Conservation (phyloP, 2,888 invertebrate genomes). For the Pristionchus entomophagus region DNA sequence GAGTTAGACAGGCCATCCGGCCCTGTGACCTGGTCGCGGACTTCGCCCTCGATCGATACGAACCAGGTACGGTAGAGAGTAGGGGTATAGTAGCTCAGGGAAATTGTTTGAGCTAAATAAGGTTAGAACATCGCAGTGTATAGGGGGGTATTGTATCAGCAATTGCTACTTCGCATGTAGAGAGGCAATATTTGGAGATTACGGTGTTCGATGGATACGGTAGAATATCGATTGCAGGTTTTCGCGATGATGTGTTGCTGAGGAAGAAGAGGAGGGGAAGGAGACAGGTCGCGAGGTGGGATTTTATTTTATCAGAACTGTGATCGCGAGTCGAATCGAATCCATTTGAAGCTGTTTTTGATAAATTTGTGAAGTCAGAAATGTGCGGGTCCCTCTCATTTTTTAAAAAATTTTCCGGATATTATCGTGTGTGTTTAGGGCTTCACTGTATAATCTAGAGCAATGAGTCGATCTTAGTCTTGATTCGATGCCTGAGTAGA, state of each 20-base stretch:
- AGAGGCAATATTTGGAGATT: too few species aligned
- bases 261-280: conserved; percentile 21
- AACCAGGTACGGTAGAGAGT: conserved; percentile 9
- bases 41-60: conserved; percentile 34
- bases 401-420: too few species aligned
- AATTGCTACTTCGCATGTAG: too few species aligned
- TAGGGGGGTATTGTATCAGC: not conserved
- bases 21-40: conserved; percentile 4
- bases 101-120: not conserved
- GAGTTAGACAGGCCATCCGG: not conserved
- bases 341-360: too few species aligned
- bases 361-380: too few species aligned
- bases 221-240: not conserved
- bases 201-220: not conserved
- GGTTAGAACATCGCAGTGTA: not conserved
- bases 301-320: not conserved
- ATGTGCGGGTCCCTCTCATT: too few species aligned
- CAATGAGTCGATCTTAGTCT: too few species aligned
- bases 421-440: too few species aligned
- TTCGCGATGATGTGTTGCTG: conserved; percentile 40
- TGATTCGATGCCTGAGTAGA: too few species aligned
- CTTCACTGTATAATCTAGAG: too few species aligned
- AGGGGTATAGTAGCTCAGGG: not conserved
- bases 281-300: not conserved
- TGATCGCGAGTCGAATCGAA: too few species aligned